Base-by-base conservation (phyloP, 2,797 vertebrate genomes). In the Psittacula echo region DNA sequence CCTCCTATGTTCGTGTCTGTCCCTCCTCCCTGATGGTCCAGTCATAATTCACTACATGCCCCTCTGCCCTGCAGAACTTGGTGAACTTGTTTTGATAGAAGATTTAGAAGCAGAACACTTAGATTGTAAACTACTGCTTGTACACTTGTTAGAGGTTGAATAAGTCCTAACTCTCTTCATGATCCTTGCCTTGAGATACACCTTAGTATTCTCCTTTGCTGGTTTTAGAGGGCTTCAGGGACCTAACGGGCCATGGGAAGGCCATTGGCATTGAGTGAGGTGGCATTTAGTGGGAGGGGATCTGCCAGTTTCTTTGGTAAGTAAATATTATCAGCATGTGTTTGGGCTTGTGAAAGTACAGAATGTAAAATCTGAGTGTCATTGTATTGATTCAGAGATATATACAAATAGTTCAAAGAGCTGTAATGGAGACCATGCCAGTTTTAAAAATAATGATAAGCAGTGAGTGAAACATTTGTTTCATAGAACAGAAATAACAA, bases 1-100 rank as follows among this genome's bases (percentile, higher is more conserved):
- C 2, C 11, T 32, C 5, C 17, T 2, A 1, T 29, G 13, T 27
- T 37, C 3, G 0, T 42, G 8, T 48, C 41, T 10, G 2, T n/a
- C 24, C 5, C 22, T 41, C 5, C 22, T 5, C 7, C 1, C 0
- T 4, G 11, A 34, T 7, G n/a, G 58, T 20, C 20, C 13, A 66
- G 27, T 62, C 11, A 3, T 48, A 78, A 74, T 85, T 85, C 16
- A 22, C 10, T n/a, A 21, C 13, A 54, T 6, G 13, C 2, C 76
- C 9, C 30, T 80, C 29, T 58, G 32, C 34, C 27, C 50, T 41
- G 30, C 19, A 53, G 39, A 58, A 68, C 26, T 27, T 42, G 9
- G 32, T 45, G 42, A 67, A 71, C 17, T 82, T 87, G 11, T 54
- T 85, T 58, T 65, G 42, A 47, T 11, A 61, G 22, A 2, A 1